These are phyloP conservation scores for Aporrectodea caliginosa DNA, from an alignment of 1,140 invertebrate species.

Conservation along the genomic window DNA sequence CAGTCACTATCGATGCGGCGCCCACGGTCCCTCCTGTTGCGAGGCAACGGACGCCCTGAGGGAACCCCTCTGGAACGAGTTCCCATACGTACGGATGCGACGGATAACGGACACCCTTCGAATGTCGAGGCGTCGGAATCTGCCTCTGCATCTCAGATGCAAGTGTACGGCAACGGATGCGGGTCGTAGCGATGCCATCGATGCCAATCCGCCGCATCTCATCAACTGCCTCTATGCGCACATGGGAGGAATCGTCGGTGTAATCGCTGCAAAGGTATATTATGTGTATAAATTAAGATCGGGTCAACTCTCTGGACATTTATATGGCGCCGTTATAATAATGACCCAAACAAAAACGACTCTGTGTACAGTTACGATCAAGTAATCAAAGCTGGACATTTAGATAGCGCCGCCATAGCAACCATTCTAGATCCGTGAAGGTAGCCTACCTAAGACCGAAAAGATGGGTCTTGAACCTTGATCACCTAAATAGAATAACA, in stretches of 20 bases:
- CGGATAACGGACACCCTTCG: neutral
- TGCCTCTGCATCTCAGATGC: slow-evolving; percentile 18
- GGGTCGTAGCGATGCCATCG: neutral
- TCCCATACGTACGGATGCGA: slow-evolving; percentile 15
- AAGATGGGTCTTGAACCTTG: no score
- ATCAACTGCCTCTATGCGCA: slow-evolving; percentile 26
- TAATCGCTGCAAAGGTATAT: no score
- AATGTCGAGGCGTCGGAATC: neutral
- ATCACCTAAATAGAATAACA: no score
- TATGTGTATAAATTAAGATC: no score
- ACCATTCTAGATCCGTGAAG: no score
- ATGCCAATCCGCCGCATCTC: slow-evolving; percentile 16
- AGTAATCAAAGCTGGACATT: no score
- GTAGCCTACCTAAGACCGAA: no score
- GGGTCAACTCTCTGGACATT: no score
- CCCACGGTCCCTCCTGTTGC: neutral
- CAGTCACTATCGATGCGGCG: slow-evolving; percentile 11
- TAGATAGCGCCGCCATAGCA: no score
- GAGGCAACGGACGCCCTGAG: slow-evolving; percentile 7
- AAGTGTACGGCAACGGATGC: slow-evolving; percentile 5
- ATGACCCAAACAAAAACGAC: no score
- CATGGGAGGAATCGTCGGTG: slow-evolving; percentile 9
- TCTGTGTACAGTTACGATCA: no score
- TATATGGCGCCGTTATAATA: no score
- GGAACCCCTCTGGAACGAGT: slow-evolving; percentile 15